phyloP scores from a whole-genome alignment of 2,113 vertebrate genomes.

The Capreolus pygargus region DNA sequence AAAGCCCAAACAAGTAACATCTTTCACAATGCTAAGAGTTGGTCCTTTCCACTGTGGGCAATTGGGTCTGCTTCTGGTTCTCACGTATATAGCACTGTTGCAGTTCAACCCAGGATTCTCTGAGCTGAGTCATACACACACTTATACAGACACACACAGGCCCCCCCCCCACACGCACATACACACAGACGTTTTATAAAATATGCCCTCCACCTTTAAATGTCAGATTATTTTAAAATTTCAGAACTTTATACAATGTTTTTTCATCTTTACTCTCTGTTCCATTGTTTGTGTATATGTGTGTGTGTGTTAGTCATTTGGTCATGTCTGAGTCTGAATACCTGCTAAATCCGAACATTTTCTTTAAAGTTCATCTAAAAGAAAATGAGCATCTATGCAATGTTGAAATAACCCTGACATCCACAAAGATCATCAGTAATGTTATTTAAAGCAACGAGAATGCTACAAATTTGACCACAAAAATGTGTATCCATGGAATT shows the following conservation, averaged over 20 bases:
- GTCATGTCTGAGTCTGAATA: neutral
- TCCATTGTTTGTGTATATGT: neutral
- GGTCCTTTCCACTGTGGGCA: neutral
- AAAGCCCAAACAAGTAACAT: neutral
- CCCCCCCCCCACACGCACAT: accelerated
- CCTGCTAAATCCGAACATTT: neutral
- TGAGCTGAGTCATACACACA: neutral
- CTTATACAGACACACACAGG: neutral
- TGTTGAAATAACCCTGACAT: neutral
- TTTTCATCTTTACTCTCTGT: constrained; percentile 9
- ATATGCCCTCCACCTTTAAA: neutral
- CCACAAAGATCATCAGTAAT: neutral
- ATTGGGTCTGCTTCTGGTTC: neutral
- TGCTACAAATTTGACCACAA: neutral
- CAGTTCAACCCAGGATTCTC: neutral
- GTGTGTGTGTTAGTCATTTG: neutral
- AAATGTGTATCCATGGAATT: neutral
- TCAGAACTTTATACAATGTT: neutral
- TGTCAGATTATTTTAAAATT: neutral
- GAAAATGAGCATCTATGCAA: neutral
- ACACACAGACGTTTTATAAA: neutral
- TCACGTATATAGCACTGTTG: neutral
- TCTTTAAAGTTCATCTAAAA: constrained; percentile 11
- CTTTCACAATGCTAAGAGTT: neutral
- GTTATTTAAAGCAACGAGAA: neutral